Base-by-base conservation (phyloP, 2,888 invertebrate genomes). In the Zootermopsis nevadensis region DNA sequence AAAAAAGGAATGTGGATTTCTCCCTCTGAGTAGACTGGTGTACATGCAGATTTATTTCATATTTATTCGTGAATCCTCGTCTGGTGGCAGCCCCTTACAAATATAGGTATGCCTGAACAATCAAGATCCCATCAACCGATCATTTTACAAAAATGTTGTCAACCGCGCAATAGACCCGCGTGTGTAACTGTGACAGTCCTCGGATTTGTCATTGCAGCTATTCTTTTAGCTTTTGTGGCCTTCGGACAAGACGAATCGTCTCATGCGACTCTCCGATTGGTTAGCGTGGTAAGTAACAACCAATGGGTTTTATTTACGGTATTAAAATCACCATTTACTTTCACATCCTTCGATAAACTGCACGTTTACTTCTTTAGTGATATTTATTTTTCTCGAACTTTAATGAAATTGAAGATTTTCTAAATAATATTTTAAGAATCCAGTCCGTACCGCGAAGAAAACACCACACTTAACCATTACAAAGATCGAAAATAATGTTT, bases 251-350 rank as follows among this genome's bases (percentile, higher is more conserved):
- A 84, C n/a, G 69, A 53, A 8, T 53, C 53, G 22, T 81, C 82
- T 33, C 82, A 82, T 35, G 24, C 83, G 7, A 83, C 83, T 30
- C 80, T 85, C 24, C 80, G 69, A 79, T 76, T 85, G 15, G 85
- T 85, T 60, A 84, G 83, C 35, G 84, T 85, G 77, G 85, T 85
- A 53, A 85, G 85, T 84, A 24, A 48, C 48, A 48, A 48, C 48
- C 48, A 48, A 48, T 19, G 7, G 15, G n/a, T 1, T 48, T 48
- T 48, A 48, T 48, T 48, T 48, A 48, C 19, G 48, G 48, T 19
- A 48, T 48, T 48, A 48, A 48, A 48, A 3, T n/a, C n/a, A n/a
- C n/a, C n/a, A n/a, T n/a, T n/a, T n/a, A n/a, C n/a, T n/a, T n/a
- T n/a, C n/a, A n/a, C n/a, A n/a, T n/a, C n/a, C n/a, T n/a, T n/a